These are phyloP conservation scores for Grus americana DNA, from an alignment of 2,113 vertebrate species.

Conservation along the genomic window DNA sequence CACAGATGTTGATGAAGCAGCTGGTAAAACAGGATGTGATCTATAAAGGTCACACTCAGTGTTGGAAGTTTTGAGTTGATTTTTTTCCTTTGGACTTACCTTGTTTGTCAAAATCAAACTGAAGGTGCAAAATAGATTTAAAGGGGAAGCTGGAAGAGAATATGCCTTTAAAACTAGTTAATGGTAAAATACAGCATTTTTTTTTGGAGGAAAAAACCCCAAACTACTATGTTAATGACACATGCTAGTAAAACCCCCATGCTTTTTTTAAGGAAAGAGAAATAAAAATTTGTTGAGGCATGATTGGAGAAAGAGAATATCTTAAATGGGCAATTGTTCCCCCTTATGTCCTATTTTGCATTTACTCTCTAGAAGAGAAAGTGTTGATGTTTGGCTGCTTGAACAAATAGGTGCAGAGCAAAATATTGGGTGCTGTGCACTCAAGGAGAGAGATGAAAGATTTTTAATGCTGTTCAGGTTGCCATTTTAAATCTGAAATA, in stretches of 20 bases:
- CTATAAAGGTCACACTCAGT: not conserved
- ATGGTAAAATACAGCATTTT: not conserved
- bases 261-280: not conserved
- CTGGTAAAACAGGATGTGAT: not conserved
- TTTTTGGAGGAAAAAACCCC: not conserved
- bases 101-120: not conserved
- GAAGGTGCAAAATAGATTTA: not conserved
- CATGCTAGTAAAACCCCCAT: not conserved
- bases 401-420: not conserved
- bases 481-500: not conserved
- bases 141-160: not conserved
- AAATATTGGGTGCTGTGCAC: not conserved
- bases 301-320: not conserved
- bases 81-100: not conserved
- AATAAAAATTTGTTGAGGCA: not conserved
- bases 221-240: not conserved
- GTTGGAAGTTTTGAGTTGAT: not conserved
- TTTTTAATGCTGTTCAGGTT: not conserved
- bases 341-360: not conserved
- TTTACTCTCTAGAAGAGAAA: not conserved
- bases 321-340: not conserved
- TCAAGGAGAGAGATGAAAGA: not conserved
- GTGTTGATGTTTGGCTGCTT: not conserved
- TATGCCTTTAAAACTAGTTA: not conserved
- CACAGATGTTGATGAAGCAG: not conserved